Evolutionary conservation across 2,113 vertebrate species (phyloP).

Genomic region (Aythya baeri): DNA sequence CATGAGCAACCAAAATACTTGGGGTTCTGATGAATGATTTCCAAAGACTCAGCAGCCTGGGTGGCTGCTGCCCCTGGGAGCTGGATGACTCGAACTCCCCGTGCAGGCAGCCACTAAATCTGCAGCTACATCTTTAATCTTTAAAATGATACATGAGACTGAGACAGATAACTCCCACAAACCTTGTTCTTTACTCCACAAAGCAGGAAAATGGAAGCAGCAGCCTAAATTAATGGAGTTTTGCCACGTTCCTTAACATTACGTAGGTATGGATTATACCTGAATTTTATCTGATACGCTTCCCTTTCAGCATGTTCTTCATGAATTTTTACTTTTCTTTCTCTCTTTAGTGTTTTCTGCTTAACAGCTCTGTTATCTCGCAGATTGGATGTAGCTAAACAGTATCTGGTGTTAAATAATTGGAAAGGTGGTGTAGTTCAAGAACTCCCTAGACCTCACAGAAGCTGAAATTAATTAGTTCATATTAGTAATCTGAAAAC

Average conservation of each 20-base stretch:
- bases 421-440: neutral
- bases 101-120: neutral
- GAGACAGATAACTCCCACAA: neutral
- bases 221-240: neutral
- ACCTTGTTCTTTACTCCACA: neutral
- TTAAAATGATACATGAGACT: neutral
- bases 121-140: neutral
- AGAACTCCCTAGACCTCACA: neutral
- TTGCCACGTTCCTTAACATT: neutral
- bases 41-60: neutral
- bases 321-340: neutral
- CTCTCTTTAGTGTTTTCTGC: neutral
- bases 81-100: neutral
- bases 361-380: neutral
- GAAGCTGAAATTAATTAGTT: neutral
- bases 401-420: neutral
- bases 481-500: neutral
- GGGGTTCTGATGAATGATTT: neutral
- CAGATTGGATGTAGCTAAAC: neutral
- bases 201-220: neutral
- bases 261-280: neutral
- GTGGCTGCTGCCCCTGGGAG: neutral
- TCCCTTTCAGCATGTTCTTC: neutral
- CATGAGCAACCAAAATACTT: neutral
- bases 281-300: neutral